Evolutionary conservation across 2,113 vertebrate genomes (phyloP).

Genomic region (Crocuta crocuta): DNA sequence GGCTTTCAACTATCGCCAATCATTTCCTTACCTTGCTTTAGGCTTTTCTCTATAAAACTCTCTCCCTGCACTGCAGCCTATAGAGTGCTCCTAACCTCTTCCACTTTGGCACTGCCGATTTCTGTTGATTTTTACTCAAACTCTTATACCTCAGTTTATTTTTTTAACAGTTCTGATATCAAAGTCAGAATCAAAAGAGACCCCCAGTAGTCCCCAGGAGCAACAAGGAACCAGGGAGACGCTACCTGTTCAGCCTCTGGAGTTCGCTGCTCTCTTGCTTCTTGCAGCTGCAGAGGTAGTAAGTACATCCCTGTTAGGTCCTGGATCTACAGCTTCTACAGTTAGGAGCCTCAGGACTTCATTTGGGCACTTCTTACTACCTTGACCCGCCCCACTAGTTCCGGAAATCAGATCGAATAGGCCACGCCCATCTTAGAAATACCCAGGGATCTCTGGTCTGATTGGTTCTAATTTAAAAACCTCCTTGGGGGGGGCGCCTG

Average conservation of each 20-base stretch:
- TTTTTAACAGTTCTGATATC: not conserved
- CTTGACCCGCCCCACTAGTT: not conserved
- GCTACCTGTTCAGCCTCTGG: not conserved
- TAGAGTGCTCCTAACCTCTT: not conserved
- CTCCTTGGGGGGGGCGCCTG: too few relatives aligned
- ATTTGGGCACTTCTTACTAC: not conserved
- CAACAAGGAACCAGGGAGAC: accelerated
- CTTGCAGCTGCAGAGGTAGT: too few relatives aligned
- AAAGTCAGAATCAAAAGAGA: not conserved
- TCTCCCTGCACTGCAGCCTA: not conserved
- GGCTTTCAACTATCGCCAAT: not conserved
- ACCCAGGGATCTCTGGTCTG: too few relatives aligned
- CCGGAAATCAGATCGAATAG: accelerated
- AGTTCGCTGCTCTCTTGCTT: accelerated
- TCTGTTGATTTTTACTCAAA: not conserved
- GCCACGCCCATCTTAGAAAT: not conserved
- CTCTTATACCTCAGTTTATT: not conserved
- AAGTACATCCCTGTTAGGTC: not conserved
- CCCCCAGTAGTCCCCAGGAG: not conserved
- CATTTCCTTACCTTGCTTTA: not conserved
- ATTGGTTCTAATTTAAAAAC: not conserved
- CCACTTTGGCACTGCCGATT: not conserved
- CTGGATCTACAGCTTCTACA: not conserved
- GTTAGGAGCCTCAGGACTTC: not conserved
- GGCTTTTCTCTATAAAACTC: not conserved